phyloP scores from a whole-genome alignment of 1,140 invertebrate genomes.

The Solenopsis fugax region DNA sequence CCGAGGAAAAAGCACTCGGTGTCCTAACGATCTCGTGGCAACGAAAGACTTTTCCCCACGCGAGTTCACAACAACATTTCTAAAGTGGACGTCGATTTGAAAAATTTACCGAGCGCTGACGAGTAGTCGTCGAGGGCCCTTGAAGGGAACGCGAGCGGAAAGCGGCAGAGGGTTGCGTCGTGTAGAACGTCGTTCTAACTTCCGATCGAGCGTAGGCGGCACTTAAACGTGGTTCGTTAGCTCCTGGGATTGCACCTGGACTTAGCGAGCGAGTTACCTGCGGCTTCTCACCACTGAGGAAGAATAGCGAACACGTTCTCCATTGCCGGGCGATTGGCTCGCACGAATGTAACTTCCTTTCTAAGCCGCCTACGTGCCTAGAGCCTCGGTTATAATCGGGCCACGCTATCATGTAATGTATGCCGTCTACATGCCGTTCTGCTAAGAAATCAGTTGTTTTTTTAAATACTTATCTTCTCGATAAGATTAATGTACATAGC shows the following conservation, averaged over 20 bases:
- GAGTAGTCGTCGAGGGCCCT: conserved; percentile 28
- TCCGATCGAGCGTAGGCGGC: conserved; percentile 63
- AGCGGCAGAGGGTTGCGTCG: conserved; percentile 8
- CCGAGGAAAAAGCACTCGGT: conserved; percentile 5
- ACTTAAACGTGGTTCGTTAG: conserved; percentile 72
- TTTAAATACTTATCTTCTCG: background rate
- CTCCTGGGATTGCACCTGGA: conserved; percentile 57
- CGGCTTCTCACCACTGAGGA: conserved; percentile 26
- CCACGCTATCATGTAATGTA: background rate
- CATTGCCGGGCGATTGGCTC: conserved; percentile 64
- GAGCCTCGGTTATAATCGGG: background rate
- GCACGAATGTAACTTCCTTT: conserved; percentile 59
- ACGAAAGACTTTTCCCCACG: conserved; percentile 21
- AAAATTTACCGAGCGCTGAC: conserved; percentile 47
- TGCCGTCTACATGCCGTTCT: background rate
- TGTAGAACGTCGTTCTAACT: conserved; percentile 57
- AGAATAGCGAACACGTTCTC: conserved; percentile 51
- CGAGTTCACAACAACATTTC: conserved; percentile 39
- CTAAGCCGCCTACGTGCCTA: conserved; percentile 24
- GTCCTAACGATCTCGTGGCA: conserved; percentile 20
- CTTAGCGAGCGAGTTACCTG: conserved; percentile 54
- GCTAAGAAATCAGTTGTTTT: background rate
- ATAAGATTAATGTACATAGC: too few relatives aligned
- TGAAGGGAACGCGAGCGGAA: conserved; percentile 36
- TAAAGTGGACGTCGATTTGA: conserved; percentile 50